Percentiles rank a stretch among this genome's conserved stretches.
Conservation (phyloP, 1,140 invertebrate genomes). For the Euborellia annulipes region DNA sequence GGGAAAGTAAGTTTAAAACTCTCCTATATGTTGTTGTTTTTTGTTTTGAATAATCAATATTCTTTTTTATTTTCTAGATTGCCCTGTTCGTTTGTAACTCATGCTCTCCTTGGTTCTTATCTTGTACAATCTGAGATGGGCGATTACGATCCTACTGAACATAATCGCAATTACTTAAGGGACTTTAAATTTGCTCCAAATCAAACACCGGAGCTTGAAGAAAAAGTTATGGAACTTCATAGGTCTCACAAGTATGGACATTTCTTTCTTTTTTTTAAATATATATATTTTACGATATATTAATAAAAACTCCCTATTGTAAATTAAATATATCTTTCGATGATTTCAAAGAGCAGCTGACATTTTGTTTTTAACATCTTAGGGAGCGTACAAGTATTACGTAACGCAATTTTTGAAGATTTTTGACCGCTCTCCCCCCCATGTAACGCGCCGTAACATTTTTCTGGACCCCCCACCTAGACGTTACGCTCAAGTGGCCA, state of each 20-base stretch:
- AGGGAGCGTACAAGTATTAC: too few relatives aligned
- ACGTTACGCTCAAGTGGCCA: too few relatives aligned
- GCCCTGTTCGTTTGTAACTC: slow-evolving; percentile 92
- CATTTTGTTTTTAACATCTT: too few relatives aligned
- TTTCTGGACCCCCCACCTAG: too few relatives aligned
- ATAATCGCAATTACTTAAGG: slow-evolving; percentile 61
- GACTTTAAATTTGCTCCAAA: slow-evolving; percentile 87
- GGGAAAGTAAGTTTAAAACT: slow-evolving; percentile 44
- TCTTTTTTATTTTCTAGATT: slow-evolving; percentile 42
- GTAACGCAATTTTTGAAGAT: too few relatives aligned
- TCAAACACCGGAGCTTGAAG: slow-evolving; percentile 74
- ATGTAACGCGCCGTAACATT: too few relatives aligned
- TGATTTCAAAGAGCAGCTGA: neutral
- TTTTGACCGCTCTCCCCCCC: too few relatives aligned
- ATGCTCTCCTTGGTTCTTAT: slow-evolving; percentile 91
- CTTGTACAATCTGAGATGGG: slow-evolving; percentile 95
- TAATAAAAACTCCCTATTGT: too few relatives aligned
- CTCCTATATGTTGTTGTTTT: neutral
- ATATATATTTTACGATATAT: neutral
- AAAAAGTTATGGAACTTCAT: slow-evolving; percentile 93
- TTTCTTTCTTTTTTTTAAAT: neutral
- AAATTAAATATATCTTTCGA: too few relatives aligned
- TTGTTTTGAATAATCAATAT: slow-evolving; percentile 4
- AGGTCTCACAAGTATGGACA: slow-evolving; percentile 84
- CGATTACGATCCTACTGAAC: slow-evolving; percentile 78